These are phyloP conservation scores for Corythornis cristatus DNA, from an alignment of 2,113 vertebrate species.

Conservation along the genomic window DNA sequence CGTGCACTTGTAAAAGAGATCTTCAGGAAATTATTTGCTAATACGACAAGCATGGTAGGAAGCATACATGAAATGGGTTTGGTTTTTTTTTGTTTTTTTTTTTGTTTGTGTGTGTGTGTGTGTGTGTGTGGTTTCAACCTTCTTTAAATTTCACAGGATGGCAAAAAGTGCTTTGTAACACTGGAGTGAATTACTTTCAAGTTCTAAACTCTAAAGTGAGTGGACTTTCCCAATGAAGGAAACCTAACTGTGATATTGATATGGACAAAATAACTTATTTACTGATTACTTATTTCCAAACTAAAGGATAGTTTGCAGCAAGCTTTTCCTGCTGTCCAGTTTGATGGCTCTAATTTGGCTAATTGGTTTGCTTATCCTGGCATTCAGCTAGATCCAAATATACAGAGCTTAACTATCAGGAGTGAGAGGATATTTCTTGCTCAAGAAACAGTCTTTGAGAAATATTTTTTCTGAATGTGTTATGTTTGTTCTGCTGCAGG, in stretches of 20 bases:
- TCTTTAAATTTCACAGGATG: neutral
- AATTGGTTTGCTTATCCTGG: neutral
- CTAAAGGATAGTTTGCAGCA: neutral
- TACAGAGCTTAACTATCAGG: neutral
- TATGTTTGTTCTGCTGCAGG: neutral
- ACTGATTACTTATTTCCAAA: too few species aligned
- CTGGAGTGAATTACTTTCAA: neutral
- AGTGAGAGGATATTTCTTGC: neutral
- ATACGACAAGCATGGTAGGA: neutral
- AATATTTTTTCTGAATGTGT: neutral
- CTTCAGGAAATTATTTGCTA: neutral
- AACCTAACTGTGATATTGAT: neutral
- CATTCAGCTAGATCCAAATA: neutral
- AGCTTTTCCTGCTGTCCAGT: neutral
- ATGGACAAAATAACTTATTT: neutral
- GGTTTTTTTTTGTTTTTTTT: too few species aligned
- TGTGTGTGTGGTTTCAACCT: neutral
- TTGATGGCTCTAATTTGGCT: neutral
- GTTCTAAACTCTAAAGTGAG: neutral
- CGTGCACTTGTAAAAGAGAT: neutral
- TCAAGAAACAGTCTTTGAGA: neutral
- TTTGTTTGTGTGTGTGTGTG: neutral
- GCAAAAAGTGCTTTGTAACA: neutral
- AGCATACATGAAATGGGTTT: neutral
- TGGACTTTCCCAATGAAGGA: neutral